Base-by-base conservation (phyloP, 2,797 vertebrate genomes). In the Amblyopsis hoosieri region DNA sequence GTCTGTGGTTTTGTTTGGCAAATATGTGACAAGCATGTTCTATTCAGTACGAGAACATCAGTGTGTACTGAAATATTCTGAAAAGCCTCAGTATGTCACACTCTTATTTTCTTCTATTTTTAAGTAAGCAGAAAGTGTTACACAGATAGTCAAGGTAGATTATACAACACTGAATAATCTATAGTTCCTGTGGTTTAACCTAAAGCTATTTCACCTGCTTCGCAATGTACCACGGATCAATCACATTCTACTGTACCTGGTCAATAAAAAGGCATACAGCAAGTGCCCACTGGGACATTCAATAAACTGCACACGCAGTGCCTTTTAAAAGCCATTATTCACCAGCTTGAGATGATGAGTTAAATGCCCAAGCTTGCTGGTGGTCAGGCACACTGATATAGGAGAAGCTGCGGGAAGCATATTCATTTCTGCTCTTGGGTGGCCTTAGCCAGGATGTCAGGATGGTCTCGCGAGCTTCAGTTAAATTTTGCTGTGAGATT, bases 311-410 rank as follows among this genome's bases (percentile, higher is more conserved):
- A 55, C 59, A 67, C 60, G 12, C 60, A 59, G 75, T 19, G 69
- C 54, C 76, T 77, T 66, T 54, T 66, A 75, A 75, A 11, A 67
- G 55, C 23, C 45, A 69, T 64, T 11, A 61, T 75, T 50, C 48
- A 3, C 14, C 42, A 4, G 71, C 67, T 62, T 1, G 70, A 57
- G 63, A 66, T 83, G 78, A 80, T 71, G 52, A 76, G 71, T 62
- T 63, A 79, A 65, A 54, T 45, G 64, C 37, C 17, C 2, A 60
- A 54, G 48, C 37, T 60, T 51, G 55, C 54, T 61, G 5, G 10
- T 66, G 67, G 60, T 70, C 72, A 62, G 71, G 57, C 68, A 55
- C 64, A 64, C 57, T 55, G 23, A 45, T 60, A 54, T 8, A n/a
- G 45, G 61, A 52, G 8, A 33, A 71, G 54, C 7, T 9, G 14